phyloP scores from a whole-genome alignment of 2,113 vertebrate genomes.

The Struthidea cinerea region DNA sequence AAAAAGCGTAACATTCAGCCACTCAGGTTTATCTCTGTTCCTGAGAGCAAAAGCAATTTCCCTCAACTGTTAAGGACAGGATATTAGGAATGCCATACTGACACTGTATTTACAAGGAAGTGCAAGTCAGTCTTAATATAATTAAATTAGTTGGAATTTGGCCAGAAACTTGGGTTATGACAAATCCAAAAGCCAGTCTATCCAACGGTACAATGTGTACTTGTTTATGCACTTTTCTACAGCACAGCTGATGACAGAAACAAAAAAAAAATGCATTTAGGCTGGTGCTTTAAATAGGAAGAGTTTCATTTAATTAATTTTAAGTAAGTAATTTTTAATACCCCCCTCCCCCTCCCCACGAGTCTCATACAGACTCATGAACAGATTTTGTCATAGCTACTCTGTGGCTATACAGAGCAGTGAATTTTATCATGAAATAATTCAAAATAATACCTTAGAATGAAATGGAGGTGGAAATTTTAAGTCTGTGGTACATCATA shows the following conservation, averaged over 20 bases:
- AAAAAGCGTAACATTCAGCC: background rate
- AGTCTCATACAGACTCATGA: background rate
- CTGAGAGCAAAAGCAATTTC: background rate
- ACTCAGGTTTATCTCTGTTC: background rate
- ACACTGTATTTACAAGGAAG: slow-evolving; percentile 9
- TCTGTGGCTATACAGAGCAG: background rate
- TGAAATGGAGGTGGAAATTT: background rate
- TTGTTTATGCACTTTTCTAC: slow-evolving; percentile 39
- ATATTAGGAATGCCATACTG: background rate
- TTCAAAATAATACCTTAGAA: background rate
- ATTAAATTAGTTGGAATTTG: slow-evolving; percentile 21
- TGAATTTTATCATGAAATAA: background rate
- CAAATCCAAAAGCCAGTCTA: slow-evolving; percentile 22
- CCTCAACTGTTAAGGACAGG: background rate
- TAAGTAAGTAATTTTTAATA: background rate
- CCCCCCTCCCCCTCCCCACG: too few relatives aligned
- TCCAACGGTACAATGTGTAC: slow-evolving; percentile 31
- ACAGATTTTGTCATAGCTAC: background rate
- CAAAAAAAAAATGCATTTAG: background rate
- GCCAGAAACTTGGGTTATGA: slow-evolving; percentile 27
- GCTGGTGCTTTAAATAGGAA: background rate
- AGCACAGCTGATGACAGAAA: background rate
- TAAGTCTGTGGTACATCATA: background rate
- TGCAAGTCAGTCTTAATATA: background rate
- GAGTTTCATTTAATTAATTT: background rate